Conservation (phyloP, 2,888 invertebrate genomes). For the Eupeodes latifasciatus region DNA sequence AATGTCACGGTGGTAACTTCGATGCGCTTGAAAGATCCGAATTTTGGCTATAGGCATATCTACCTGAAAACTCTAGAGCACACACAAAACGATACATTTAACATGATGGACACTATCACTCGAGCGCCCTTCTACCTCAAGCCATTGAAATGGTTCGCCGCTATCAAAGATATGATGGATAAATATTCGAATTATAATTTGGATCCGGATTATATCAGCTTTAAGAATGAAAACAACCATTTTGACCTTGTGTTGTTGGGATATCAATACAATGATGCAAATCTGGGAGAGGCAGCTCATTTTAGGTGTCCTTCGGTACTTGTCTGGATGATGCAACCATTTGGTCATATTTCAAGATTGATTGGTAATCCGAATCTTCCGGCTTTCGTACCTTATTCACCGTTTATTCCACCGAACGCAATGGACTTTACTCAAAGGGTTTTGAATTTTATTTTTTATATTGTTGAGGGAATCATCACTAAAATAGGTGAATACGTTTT, state of each 20-base stretch:
- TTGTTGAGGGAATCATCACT: conserved; percentile 9
- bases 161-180: background rate
- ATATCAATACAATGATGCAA: conserved; percentile 77
- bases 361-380: conserved; percentile 77
- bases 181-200: conserved; percentile 50
- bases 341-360: conserved; percentile 61
- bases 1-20: conserved; percentile 82
- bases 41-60: conserved; percentile 80
- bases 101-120: conserved; percentile 2
- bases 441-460: conserved; percentile 61
- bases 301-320: conserved; percentile 78
- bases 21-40: conserved; percentile 79
- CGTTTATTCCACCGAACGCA: conserved; percentile 37
- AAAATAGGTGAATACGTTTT: background rate
- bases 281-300: conserved; percentile 78
- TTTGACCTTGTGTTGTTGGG: conserved; percentile 79
- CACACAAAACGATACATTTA: conserved; percentile 26
- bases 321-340: conserved; percentile 73
- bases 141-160: background rate
- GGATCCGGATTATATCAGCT: conserved; percentile 70
- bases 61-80: conserved; percentile 73
- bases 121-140: background rate
- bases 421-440: conserved; percentile 73
- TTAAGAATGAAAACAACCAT: conserved; percentile 75
- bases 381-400: conserved; percentile 63